These are phyloP conservation scores for Philotrypesis tridentata DNA, from an alignment of 1,140 invertebrate genomes.

Conservation along the genomic window DNA sequence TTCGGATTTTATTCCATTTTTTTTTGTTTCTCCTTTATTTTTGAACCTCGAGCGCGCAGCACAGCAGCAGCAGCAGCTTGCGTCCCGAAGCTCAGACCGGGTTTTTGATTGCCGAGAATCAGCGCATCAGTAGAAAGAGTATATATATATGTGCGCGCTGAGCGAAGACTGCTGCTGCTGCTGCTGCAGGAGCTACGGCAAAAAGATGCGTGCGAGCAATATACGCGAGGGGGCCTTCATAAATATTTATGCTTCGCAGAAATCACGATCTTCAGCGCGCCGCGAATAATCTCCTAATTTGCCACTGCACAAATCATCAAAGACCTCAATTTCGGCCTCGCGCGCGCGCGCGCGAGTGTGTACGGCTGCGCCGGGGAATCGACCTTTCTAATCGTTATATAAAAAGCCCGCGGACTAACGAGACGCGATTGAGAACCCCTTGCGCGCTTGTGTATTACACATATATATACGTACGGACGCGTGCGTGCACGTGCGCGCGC, in stretches of 20 bases:
- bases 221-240: constrained; percentile 51
- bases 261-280: constrained; percentile 56
- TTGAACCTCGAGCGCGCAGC: not conserved
- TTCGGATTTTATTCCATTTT: not conserved
- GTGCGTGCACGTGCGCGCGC: not conserved
- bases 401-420: not conserved
- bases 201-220: not conserved
- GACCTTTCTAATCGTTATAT: constrained; percentile 32
- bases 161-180: too few species aligned
- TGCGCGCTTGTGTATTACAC: too few species aligned
- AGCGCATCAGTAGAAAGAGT: not conserved
- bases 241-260: constrained; percentile 66
- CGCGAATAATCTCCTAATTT: constrained; percentile 64
- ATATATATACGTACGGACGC: not conserved
- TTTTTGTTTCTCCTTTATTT: too few species aligned
- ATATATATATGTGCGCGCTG: too few species aligned
- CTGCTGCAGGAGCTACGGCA: not conserved
- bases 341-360: too few species aligned
- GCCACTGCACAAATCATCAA: constrained; percentile 54
- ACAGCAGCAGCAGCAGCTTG: not conserved
- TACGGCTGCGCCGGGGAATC: not conserved
- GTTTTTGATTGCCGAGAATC: constrained; percentile 43
- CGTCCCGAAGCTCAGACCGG: not conserved
- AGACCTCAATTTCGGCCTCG: constrained; percentile 33
- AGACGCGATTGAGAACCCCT: constrained; percentile 17